These are phyloP conservation scores for Patella caerulea DNA, from an alignment of 2,888 invertebrate genomes.

Conservation along the genomic window DNA sequence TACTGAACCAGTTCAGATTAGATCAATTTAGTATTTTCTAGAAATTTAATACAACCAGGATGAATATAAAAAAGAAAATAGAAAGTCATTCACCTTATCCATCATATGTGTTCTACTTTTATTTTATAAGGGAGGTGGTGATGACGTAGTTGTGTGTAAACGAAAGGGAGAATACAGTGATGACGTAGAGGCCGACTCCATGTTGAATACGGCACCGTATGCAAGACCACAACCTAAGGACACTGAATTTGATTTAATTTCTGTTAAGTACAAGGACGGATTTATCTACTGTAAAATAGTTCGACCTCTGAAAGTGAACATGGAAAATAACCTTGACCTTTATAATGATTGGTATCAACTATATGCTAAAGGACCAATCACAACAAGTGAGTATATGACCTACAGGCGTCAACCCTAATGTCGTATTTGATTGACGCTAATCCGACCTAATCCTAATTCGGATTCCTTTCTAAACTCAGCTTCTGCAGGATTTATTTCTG, in stretches of 20 bases:
- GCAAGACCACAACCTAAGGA: constrained; percentile 30
- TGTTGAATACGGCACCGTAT: constrained; percentile 30
- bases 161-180: constrained; percentile 19
- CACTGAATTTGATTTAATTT: constrained; percentile 27
- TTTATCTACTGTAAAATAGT: constrained; percentile 41
- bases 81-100: no score
- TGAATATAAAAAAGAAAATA: not conserved
- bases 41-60: not conserved
- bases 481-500: no score
- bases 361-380: constrained; percentile 39
- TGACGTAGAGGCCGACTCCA: constrained; percentile 24
- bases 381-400: constrained; percentile 33
- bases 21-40: no score
- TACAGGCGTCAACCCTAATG: not conserved
- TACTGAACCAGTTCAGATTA: no score
- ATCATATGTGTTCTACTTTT: not conserved
- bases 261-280: constrained; percentile 27
- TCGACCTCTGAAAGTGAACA: constrained; percentile 27
- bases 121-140: constrained; percentile 38
- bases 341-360: constrained; percentile 46
- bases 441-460: no score
- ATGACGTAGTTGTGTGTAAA: constrained; percentile 39
- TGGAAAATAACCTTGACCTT: constrained; percentile 34
- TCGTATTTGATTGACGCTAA: no score
- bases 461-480: no score